A percentile compares a stretch with the other conserved stretches of the same genome.
Evolutionary conservation across 1,140 invertebrate genomes (phyloP).

Genomic region (Kradibia gibbosae): DNA sequence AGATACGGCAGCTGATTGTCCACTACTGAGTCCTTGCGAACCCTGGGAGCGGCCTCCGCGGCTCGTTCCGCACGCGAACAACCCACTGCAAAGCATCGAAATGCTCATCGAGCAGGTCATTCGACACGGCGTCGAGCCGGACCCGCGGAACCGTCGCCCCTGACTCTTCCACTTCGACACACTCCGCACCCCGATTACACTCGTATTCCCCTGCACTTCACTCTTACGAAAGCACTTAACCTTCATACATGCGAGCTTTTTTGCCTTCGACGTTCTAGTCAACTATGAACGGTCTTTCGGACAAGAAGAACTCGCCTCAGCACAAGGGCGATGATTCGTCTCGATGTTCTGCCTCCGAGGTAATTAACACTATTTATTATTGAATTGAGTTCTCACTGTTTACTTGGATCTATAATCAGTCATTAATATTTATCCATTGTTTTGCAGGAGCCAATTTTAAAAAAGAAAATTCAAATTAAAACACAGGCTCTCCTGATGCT

Average conservation of each 20-base stretch:
- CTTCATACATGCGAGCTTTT: no score
- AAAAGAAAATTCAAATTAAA: constrained; percentile 85
- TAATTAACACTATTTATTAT: constrained; percentile 2
- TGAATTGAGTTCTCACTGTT: not conserved
- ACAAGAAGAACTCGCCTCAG: constrained; percentile 24
- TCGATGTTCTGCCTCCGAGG: constrained; percentile 8
- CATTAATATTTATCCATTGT: not conserved
- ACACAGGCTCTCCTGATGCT: constrained; percentile 84
- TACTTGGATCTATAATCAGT: not conserved
- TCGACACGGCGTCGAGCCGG: no score
- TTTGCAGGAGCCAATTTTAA: constrained; percentile 62
- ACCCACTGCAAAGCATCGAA: no score
- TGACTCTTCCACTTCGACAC: no score
- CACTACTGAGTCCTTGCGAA: no score
- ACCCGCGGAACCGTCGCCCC: no score
- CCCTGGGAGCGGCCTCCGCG: no score
- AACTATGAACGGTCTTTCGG: constrained; percentile 39
- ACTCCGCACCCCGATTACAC: no score
- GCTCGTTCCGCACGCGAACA: no score
- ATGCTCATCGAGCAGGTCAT: no score
- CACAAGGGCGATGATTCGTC: not conserved
- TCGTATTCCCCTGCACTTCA: not conserved
- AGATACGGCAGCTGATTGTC: no score
- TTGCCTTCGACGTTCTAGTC: constrained; percentile 3
- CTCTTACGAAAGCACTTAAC: not conserved